Base-by-base conservation (phyloP, 2,888 invertebrate species). In the Micoletzkya japonica region DNA sequence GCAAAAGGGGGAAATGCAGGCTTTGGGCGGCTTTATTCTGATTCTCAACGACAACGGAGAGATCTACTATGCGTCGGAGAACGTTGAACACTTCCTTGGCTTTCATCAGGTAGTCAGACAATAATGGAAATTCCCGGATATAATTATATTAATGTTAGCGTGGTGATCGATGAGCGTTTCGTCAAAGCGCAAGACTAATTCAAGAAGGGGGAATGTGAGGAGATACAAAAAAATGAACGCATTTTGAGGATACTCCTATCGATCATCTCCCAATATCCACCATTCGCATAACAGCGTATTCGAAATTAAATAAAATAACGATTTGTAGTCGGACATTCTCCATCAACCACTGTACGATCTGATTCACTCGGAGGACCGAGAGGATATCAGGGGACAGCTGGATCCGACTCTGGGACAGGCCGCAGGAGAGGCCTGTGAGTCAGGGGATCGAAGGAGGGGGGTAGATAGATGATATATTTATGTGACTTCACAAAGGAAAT, bases 341-440 rank as follows among this genome's bases (percentile, higher is more conserved):
- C 98, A 99, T 87, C 98, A 99, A 87, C 95, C 95, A 77, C 95
- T 97, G 68, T 96, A 95, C 90, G 98, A 98, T 88, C 89, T 99
- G 86, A 96, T 98, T 74, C 97, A 97, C 88, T 96, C 95, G 95
- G 98, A 98, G 88, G 98, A 98, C 87, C 90, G 98, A 2, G 97
- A 98, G 87, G 97, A 97, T 72, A 76, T 85, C 39, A 72, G 82
- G 3, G 78, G 79, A 54, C 80, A 81, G 58, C 73, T 85, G 7
- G 74, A 77, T 59, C 44, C 74, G 10, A 74, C 73, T 44, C 75
- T 75, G 66, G 58, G 69, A 24, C 63, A 73, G 34, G n/a, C n/a
- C n/a, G n/a, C n/a, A n/a, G n/a, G n/a, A n/a, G n/a, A n/a, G n/a
- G n/a, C n/a, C n/a, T n/a, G n/a, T n/a, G n/a, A n/a, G n/a, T n/a